A percentile compares a stretch with the other conserved stretches of the same genome.
These are phyloP conservation scores for Beris chalybata DNA, from an alignment of 2,888 invertebrate genomes.

Conservation along the genomic window DNA sequence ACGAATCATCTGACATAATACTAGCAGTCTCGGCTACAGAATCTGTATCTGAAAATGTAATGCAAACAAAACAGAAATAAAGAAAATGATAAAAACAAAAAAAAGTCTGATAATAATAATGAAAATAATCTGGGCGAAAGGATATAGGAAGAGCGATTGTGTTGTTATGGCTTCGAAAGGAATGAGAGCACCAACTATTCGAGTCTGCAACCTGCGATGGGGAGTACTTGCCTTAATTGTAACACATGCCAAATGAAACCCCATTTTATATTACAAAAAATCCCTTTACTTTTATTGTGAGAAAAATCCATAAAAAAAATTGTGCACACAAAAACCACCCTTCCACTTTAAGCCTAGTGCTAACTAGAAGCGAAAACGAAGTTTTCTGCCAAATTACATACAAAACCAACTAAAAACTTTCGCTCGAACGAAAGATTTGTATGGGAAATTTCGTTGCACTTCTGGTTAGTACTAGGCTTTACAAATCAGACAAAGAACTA, in stretches of 20 bases:
- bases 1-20: constrained; percentile 34
- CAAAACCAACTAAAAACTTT: not conserved
- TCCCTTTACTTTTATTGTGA: constrained; percentile 7
- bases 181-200: too few relatives aligned
- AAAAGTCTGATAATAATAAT: not conserved
- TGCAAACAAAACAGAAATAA: constrained; percentile 23
- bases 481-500: not conserved
- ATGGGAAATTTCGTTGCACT: too few relatives aligned
- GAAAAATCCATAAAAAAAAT: not conserved
- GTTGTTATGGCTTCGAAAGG: too few relatives aligned
- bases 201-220: too few relatives aligned
- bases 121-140: not conserved
- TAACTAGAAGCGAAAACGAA: too few relatives aligned
- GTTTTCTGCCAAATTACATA: not conserved
- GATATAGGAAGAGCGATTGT: not conserved
- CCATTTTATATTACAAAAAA: too few relatives aligned
- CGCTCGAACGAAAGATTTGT: too few relatives aligned
- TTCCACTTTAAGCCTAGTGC: not conserved
- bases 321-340: not conserved
- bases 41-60: constrained; percentile 35
- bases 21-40: constrained; percentile 31
- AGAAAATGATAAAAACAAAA: constrained; percentile 1
- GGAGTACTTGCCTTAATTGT: not conserved
- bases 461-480: not conserved
- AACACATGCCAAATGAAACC: not conserved